A percentile compares a stretch with the other conserved stretches of the same genome.
Conservation (phyloP, 2,888 invertebrate genomes). For the Spilarctia lutea region DNA sequence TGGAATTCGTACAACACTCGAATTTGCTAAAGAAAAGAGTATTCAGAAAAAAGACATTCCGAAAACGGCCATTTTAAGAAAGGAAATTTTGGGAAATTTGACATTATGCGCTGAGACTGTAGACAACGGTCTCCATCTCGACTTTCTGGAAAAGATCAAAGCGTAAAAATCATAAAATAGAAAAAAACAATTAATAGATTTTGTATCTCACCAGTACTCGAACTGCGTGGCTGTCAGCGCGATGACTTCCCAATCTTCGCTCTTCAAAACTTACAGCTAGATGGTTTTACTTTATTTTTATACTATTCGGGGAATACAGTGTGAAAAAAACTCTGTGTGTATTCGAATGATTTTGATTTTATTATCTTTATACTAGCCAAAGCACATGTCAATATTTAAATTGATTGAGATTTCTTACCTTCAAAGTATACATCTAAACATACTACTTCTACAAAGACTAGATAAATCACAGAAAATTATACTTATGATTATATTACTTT, state of each 20-base stretch:
- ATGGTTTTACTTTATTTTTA: constrained; percentile 30
- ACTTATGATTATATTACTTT: neutral
- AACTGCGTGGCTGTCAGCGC: constrained; percentile 34
- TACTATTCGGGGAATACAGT: constrained; percentile 35
- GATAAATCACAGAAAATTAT: neutral
- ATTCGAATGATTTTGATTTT: constrained; percentile 14
- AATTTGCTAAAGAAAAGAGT: too few species aligned
- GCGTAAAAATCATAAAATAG: constrained; percentile 70
- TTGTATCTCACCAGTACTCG: constrained; percentile 59
- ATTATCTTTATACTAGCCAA: constrained; percentile 7
- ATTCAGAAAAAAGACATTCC: neutral
- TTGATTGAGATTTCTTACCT: neutral
- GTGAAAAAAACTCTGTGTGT: constrained; percentile 54
- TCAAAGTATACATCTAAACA: neutral
- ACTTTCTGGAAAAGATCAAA: constrained; percentile 81
- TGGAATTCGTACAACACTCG: neutral
- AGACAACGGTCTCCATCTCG: constrained; percentile 36
- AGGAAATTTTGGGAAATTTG: neutral
- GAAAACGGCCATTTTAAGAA: neutral
- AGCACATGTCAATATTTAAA: constrained; percentile 7
- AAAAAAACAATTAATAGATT: constrained; percentile 38
- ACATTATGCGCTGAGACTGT: constrained; percentile 25
- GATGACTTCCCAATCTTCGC: constrained; percentile 21
- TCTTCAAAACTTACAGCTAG: constrained; percentile 55
- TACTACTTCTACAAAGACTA: neutral